phyloP scores from a whole-genome alignment of 1,140 invertebrate genomes.

The Lepidurus couesii region DNA sequence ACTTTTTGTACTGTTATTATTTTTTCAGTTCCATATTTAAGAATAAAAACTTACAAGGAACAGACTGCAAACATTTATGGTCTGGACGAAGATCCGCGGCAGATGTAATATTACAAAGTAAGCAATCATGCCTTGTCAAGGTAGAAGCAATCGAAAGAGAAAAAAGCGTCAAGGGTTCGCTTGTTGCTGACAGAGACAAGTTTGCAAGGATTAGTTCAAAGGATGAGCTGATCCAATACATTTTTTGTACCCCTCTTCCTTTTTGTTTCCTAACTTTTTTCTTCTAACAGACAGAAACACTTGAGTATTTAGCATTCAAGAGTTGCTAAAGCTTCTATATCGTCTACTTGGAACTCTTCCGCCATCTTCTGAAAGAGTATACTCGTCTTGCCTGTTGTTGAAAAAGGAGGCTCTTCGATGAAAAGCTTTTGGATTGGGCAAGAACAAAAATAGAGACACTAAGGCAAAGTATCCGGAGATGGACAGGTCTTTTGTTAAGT shows the following conservation, averaged over 20 bases:
- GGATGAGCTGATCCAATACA: slow-evolving; percentile 14
- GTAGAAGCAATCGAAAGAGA: neutral
- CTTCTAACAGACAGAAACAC: neutral
- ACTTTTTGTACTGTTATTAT: too few species aligned
- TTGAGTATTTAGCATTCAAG: neutral
- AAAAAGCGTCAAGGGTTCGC: neutral
- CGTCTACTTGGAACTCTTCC: neutral
- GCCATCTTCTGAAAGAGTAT: neutral
- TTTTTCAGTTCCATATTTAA: too few species aligned
- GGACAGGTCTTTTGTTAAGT: neutral
- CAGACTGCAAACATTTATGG: neutral
- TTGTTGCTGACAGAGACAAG: slow-evolving; percentile 8
- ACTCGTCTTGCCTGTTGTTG: neutral
- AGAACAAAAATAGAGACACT: neutral
- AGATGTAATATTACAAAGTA: slow-evolving; percentile 14
- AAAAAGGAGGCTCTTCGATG: neutral
- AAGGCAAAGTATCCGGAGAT: neutral
- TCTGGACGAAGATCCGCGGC: neutral
- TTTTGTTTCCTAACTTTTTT: neutral
- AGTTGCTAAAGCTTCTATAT: too few species aligned
- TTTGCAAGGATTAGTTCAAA: slow-evolving; percentile 11
- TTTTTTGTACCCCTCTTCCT: neutral
- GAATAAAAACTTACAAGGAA: neutral
- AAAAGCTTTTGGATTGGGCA: neutral
- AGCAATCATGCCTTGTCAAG: neutral